Percentiles rank a stretch among this genome's conserved stretches.
These are phyloP conservation scores for Odontocerum albicorne DNA, from an alignment of 2,888 invertebrate genomes.

Conservation along the genomic window DNA sequence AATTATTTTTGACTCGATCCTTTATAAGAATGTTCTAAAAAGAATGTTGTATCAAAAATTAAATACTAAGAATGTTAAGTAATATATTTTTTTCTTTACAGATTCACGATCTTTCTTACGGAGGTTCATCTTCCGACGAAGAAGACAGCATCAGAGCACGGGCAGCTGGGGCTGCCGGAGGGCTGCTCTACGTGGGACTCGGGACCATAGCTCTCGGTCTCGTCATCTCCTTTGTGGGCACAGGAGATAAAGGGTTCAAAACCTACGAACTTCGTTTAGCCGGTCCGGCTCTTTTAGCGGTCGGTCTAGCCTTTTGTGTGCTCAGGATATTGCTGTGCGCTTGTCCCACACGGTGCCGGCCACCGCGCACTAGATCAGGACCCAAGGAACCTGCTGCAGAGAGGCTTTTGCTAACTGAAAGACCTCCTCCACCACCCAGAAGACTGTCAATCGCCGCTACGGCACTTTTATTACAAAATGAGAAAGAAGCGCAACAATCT, in stretches of 20 bases:
- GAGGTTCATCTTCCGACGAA: conserved; percentile 73
- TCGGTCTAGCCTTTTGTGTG: conserved; percentile 81
- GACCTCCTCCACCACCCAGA: conserved; percentile 42
- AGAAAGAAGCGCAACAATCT: conserved; percentile 27
- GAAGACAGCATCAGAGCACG: conserved; percentile 66
- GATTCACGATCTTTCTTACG: conserved; percentile 85
- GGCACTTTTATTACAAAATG: conserved; percentile 40
- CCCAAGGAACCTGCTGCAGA: conserved; percentile 42
- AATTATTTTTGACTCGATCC: no score
- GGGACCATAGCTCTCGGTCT: conserved; percentile 82
- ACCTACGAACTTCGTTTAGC: conserved; percentile 83
- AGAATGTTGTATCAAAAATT: no score
- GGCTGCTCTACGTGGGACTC: conserved; percentile 82
- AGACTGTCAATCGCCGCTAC: conserved; percentile 41
- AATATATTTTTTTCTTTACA: conserved; percentile 50
- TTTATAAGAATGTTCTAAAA: no score
- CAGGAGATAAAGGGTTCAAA: conserved; percentile 87
- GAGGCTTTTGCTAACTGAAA: conserved; percentile 39
- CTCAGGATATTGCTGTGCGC: conserved; percentile 83
- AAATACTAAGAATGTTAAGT: no score
- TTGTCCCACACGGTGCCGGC: conserved; percentile 76
- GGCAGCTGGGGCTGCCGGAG: conserved; percentile 79
- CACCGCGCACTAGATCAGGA: conserved; percentile 42
- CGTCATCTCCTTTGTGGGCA: conserved; percentile 87
- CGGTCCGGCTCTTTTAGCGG: conserved; percentile 77